Evolutionary conservation across 2,888 invertebrate genomes (phyloP).

Genomic region (Gymnosoma rotundatum): DNA sequence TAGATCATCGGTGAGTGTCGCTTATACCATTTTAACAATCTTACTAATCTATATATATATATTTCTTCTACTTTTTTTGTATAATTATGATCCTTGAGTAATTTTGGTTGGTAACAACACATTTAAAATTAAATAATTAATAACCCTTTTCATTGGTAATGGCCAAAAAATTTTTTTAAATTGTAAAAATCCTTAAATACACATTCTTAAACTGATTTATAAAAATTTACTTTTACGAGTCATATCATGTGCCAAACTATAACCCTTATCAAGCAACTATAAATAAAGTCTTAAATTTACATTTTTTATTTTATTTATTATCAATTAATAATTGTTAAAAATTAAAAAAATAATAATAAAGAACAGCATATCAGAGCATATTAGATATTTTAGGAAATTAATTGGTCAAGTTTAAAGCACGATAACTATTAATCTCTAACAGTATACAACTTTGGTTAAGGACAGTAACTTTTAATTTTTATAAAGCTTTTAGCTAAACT

Average conservation of each 20-base stretch:
- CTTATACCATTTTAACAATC: conserved; percentile 80
- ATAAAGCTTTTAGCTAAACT: too few species aligned
- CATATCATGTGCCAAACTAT: conserved; percentile 14
- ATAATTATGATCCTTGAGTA: conserved; percentile 74
- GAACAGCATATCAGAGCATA: conserved; percentile 55
- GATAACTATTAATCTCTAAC: not conserved
- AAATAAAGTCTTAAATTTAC: conserved; percentile 35
- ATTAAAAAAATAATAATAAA: not conserved
- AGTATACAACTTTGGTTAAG: not conserved
- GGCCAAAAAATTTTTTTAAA: conserved; percentile 28
- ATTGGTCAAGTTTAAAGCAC: conserved; percentile 22
- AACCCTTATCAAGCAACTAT: conserved; percentile 32
- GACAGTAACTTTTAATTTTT: not conserved
- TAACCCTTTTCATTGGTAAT: conserved; percentile 2
- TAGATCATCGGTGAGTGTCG: conserved; percentile 83
- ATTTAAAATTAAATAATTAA: conserved; percentile 38
- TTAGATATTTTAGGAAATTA: not conserved
- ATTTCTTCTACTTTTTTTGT: conserved; percentile 78
- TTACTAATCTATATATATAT: conserved; percentile 83
- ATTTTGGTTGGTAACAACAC: conserved; percentile 54
- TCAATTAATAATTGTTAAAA: not conserved
- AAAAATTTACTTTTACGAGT: conserved; percentile 37
- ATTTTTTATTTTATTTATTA: conserved; percentile 35
- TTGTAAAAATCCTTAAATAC: conserved; percentile 39
- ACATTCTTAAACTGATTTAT: conserved; percentile 26